Evolutionary conservation across 2,113 vertebrate genomes (phyloP).

Genomic region (Herpailurus yagouaroundi): DNA sequence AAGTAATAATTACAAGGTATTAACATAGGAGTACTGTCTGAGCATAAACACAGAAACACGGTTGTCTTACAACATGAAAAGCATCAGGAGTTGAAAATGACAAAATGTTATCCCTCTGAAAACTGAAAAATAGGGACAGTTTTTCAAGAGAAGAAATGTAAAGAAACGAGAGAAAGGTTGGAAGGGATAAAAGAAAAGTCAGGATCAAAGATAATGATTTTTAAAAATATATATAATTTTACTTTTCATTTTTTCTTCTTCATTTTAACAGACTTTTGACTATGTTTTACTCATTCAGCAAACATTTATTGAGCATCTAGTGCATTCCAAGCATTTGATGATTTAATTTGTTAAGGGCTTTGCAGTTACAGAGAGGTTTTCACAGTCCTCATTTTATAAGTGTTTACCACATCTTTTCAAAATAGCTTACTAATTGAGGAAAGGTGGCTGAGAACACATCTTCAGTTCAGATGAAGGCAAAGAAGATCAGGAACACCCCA

Average conservation of each 20-base stretch:
- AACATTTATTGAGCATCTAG: not conserved
- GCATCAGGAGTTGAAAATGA: not conserved
- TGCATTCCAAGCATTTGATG: not conserved
- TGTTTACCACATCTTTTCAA: not conserved
- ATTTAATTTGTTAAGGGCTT: not conserved
- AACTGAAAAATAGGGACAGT: not conserved
- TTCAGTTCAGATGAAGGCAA: not conserved
- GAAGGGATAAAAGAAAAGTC: not conserved
- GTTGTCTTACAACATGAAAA: not conserved
- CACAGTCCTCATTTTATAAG: not conserved
- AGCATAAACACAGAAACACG: not conserved
- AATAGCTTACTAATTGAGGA: not conserved
- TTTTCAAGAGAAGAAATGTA: conserved; percentile 22
- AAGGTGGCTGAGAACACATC: not conserved
- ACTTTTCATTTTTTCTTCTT: not conserved
- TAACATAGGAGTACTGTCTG: not conserved
- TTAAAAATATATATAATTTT: not conserved
- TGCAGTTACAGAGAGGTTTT: not conserved
- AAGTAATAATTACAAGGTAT: not conserved
- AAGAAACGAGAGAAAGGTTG: not conserved
- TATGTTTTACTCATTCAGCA: not conserved
- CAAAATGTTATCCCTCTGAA: not conserved
- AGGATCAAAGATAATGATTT: not conserved
- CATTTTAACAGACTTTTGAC: not conserved
- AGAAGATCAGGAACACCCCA: not conserved